phyloP scores from a whole-genome alignment of 1,140 invertebrate genomes.

The Sesamia nonagrioides region DNA sequence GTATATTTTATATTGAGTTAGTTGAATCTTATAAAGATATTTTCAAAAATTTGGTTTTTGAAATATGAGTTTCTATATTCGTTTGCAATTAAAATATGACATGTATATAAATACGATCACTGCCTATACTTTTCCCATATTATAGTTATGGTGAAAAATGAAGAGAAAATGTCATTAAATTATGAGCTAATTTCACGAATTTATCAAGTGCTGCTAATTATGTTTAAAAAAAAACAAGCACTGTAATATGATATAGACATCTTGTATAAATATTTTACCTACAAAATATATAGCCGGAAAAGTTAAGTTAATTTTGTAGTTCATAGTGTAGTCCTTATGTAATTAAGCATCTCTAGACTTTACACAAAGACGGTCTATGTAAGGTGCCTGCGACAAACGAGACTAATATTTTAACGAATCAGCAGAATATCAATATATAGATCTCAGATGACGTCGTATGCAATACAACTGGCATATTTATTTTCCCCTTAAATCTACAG shows the following conservation, averaged over 20 bases:
- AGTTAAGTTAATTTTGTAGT: not conserved
- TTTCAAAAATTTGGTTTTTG: not conserved
- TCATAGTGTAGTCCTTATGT: not conserved
- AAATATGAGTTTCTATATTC: not conserved
- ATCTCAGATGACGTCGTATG: not conserved
- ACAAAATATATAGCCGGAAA: not conserved
- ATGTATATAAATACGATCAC: constrained; percentile 5
- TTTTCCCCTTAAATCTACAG: not conserved
- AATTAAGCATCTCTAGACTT: constrained; percentile 4
- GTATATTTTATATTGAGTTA: not conserved
- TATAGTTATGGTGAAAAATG: not conserved
- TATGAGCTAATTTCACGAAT: constrained; percentile 6
- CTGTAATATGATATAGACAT: not conserved
- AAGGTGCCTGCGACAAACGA: constrained; percentile 8
- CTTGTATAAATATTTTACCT: not conserved
- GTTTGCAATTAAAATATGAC: not conserved
- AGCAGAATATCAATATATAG: not conserved
- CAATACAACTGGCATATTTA: constrained; percentile 5
- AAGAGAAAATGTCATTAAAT: not conserved
- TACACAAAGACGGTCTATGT: not conserved
- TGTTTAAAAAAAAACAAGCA: not conserved
- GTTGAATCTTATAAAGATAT: not conserved
- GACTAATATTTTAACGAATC: not conserved
- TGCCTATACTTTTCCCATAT: constrained; percentile 11
- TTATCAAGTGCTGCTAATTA: constrained; percentile 8